Conservation (phyloP, 2,888 invertebrate species). For the Auanema freiburgensis region DNA sequence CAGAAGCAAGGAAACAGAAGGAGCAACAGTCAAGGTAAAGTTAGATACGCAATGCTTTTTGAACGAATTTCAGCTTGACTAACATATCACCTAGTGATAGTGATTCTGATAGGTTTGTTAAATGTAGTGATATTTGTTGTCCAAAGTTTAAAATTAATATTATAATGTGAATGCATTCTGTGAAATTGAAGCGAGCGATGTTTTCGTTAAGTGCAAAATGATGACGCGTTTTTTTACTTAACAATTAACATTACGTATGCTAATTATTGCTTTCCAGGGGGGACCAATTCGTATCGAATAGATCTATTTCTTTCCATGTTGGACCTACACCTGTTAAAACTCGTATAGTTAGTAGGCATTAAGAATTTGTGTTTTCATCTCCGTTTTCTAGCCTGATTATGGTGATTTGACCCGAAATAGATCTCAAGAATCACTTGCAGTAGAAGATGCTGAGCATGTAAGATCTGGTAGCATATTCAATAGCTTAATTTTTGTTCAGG, state of each 20-base stretch:
- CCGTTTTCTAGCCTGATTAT: slow-evolving; percentile 11
- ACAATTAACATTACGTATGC: no score
- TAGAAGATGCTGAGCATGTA: slow-evolving; percentile 19
- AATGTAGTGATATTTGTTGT: background rate
- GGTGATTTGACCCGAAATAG: slow-evolving; percentile 16
- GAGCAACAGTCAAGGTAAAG: slow-evolving; percentile 47
- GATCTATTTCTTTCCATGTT: slow-evolving; percentile 57
- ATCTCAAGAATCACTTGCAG: slow-evolving; percentile 24
- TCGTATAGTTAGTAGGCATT: background rate
- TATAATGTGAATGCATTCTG: no score
- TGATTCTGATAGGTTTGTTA: slow-evolving; percentile 1
- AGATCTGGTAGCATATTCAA: background rate
- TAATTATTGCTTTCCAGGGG: slow-evolving; percentile 28
- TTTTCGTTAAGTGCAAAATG: no score
- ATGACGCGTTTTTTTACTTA: no score
- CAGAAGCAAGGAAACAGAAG: slow-evolving; percentile 65
- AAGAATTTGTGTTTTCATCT: background rate
- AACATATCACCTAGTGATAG: background rate
- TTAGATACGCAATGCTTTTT: background rate
- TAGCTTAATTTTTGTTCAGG: slow-evolving; percentile 3
- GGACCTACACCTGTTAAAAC: slow-evolving; percentile 15
- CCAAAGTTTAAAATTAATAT: no score
- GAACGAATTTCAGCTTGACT: background rate
- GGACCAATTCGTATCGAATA: slow-evolving; percentile 52
- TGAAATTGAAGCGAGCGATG: no score